Evolutionary conservation across 2,888 invertebrate species (phyloP), one percentile per base, ranked within the genome.

Genomic region (Andrena chrysosceles): DNA sequence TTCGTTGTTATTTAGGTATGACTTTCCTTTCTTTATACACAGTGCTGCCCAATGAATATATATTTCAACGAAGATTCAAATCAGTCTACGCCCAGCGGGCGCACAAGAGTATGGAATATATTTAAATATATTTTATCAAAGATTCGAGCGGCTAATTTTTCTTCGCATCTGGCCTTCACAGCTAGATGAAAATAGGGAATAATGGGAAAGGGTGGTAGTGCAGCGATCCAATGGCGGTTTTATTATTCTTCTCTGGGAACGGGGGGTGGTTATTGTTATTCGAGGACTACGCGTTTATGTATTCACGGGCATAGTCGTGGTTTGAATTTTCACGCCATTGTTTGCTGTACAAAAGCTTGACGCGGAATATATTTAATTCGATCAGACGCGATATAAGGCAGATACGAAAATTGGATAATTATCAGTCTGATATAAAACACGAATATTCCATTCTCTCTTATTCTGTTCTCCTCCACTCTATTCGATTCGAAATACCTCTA

Each of bases 231-330:
- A 23, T 2, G 56, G 26, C 23, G 23, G 23, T 56, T 56, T 56
- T 56, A 23, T 56, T 56, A 56, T 56, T 23, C 56, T 56, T 52
- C 56, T 4, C 23, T 23, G 23, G 10, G 56, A 42, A 42, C 16
- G 56, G n/a, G 54, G n/a, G 56, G 20, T 56, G 23, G 52, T 56
- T 56, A 56, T 56, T 56, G 23, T 56, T 56, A 56, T 56, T 56
- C 56, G 23, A 56, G 56, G 23, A 4, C 56, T 56, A 1, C 56
- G 20, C 23, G 56, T 56, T 26, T 23, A 20, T 56, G 56, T 56
- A 56, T 26, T 20, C 56, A 56, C 20, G 23, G 23, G 23, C 23
- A 23, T 56, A 56, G 56, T 23, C 5, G 29, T 29, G 13, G 26
- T 6, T 60, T 29, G 29, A 31, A 60, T 29, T 60, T 29, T 60